A percentile compares a stretch with the other conserved stretches of the same genome.
Conservation (phyloP, 2,113 vertebrate species). For the Vicugna pacos region DNA sequence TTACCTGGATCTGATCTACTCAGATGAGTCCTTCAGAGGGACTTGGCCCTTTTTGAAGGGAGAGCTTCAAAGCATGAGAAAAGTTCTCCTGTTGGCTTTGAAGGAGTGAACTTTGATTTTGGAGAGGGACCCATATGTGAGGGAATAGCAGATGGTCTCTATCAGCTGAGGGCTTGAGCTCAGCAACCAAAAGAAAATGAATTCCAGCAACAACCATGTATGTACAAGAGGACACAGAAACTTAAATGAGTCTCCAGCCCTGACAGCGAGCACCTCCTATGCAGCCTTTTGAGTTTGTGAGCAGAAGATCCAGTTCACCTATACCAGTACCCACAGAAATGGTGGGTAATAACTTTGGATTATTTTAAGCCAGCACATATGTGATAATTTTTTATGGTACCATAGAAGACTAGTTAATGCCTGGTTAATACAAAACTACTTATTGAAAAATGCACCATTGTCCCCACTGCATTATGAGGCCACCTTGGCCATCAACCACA, state of each 20-base stretch:
- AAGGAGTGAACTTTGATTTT: too few species aligned
- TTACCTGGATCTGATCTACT: too few species aligned
- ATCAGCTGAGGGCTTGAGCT: not conserved
- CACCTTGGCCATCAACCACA: not conserved
- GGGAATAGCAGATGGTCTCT: not conserved
- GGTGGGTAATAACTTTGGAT: not conserved
- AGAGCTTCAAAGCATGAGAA: too few species aligned
- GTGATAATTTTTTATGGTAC: not conserved
- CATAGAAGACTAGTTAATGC: not conserved
- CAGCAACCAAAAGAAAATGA: not conserved
- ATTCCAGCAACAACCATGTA: not conserved
- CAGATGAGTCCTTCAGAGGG: too few species aligned
- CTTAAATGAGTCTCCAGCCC: not conserved
- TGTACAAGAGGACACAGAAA: not conserved
- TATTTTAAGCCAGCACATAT: not conserved
- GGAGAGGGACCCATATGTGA: too few species aligned
- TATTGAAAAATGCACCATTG: not conserved
- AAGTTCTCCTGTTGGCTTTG: too few species aligned
- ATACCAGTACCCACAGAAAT: not conserved
- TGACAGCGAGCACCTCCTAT: not conserved
- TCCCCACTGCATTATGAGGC: rapidly evolving
- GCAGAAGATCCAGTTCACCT: not conserved
- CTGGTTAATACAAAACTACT: not conserved
- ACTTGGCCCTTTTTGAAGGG: too few species aligned
- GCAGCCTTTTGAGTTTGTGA: not conserved